These are phyloP conservation scores for Scaptomyza pallida DNA, from an alignment of 1,140 invertebrate species.

Conservation along the genomic window DNA sequence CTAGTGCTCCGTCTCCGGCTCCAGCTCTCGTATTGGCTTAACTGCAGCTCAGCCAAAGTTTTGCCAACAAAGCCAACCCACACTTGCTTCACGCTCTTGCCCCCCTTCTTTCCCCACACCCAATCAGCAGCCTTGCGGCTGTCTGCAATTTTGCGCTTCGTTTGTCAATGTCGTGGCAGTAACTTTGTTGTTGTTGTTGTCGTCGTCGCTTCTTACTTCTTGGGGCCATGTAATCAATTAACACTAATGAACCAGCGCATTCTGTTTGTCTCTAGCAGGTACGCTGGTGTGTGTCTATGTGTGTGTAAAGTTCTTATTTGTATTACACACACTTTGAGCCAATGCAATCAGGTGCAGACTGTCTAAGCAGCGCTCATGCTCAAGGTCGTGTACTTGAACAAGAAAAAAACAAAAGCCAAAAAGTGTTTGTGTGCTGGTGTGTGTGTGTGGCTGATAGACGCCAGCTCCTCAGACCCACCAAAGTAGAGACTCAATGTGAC, in stretches of 20 bases:
- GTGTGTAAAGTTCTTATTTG: conserved; percentile 62
- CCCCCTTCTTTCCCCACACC: neutral
- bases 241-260: conserved; percentile 71
- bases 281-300: conserved; percentile 24
- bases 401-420: conserved; percentile 49
- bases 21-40: conserved; percentile 21
- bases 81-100: neutral
- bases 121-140: conserved; percentile 9
- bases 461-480: conserved; percentile 2
- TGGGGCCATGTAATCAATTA: conserved; percentile 75
- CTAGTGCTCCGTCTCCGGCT: too few species aligned
- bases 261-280: conserved; percentile 10
- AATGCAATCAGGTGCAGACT: conserved; percentile 37
- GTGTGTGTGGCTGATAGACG: conserved; percentile 37
- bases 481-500: conserved; percentile 1
- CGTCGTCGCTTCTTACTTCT: conserved; percentile 55
- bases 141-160: conserved; percentile 72
- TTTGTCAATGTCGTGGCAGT: conserved; percentile 69
- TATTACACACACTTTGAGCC: conserved; percentile 31
- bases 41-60: conserved; percentile 44
- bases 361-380: conserved; percentile 49
- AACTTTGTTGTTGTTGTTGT: conserved; percentile 53
- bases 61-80: conserved; percentile 1
- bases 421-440: conserved; percentile 31
- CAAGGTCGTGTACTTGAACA: conserved; percentile 59